A percentile compares a stretch with the other conserved stretches of the same genome.
Conservation (phyloP, 2,888 invertebrate species). For the Perdita meconis region DNA sequence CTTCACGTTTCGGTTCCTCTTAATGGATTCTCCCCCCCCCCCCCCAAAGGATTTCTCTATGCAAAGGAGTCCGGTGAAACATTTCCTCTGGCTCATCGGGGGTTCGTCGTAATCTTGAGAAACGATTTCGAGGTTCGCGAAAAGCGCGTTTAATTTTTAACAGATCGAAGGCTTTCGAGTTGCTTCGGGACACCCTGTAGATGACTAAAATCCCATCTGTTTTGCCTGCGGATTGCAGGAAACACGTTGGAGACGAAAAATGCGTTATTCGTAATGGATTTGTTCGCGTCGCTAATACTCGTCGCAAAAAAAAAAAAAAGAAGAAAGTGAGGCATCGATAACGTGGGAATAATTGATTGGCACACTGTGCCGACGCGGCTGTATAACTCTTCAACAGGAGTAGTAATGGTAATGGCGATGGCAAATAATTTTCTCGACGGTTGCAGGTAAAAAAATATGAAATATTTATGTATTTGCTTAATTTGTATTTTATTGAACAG, state of each 20-base stretch:
- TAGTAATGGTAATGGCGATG: no score
- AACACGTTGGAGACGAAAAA: constrained; percentile 22
- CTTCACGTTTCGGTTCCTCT: not conserved
- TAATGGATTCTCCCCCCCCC: not conserved
- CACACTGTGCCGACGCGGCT: no score
- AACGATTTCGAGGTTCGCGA: not conserved
- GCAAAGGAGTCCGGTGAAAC: not conserved
- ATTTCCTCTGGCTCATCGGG: not conserved
- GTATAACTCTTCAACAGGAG: no score
- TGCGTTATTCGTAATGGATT: constrained; percentile 45
- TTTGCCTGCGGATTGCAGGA: not conserved
- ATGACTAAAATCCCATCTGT: not conserved
- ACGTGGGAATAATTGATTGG: not conserved
- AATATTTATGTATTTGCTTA: no score
- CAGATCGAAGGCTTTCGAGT: not conserved
- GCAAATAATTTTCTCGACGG: no score
- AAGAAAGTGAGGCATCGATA: constrained; percentile 8
- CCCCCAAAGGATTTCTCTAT: no score
- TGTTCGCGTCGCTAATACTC: constrained; percentile 29
- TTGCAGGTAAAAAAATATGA: no score
- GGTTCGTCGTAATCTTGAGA: not conserved
- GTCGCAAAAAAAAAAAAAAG: constrained; percentile 8
- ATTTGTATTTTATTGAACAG: no score
- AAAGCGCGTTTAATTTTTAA: not conserved
- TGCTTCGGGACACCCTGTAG: constrained; percentile 2